Evolutionary conservation across 2,888 invertebrate genomes (phyloP).

Genomic region (Nasonia oneida): DNA sequence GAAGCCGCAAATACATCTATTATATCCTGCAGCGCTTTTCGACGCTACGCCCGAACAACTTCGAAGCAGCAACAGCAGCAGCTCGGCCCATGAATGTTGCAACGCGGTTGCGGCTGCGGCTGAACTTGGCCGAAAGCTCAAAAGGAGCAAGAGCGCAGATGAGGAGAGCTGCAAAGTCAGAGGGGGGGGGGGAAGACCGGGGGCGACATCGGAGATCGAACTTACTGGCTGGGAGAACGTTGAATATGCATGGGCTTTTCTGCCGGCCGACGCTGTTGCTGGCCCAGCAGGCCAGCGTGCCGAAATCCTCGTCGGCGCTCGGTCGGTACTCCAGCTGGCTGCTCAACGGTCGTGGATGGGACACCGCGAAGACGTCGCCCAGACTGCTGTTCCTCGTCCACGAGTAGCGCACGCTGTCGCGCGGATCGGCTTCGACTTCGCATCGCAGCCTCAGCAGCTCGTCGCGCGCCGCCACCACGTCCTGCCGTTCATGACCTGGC

Average conservation of each 20-base stretch:
- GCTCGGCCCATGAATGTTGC: background rate
- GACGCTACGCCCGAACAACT: background rate
- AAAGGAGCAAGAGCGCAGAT: background rate
- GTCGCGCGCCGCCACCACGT: constrained; percentile 87
- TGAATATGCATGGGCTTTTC: constrained; percentile 89
- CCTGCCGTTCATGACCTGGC: constrained; percentile 85
- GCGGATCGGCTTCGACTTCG: constrained; percentile 90
- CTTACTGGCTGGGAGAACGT: constrained; percentile 90
- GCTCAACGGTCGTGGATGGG: constrained; percentile 82
- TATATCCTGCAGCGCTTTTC: background rate
- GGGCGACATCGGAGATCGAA: constrained; percentile 64
- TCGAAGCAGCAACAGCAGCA: background rate
- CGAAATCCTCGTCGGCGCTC: constrained; percentile 84
- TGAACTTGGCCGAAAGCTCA: background rate
- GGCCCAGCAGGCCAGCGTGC: constrained; percentile 93
- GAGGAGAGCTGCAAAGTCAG: background rate
- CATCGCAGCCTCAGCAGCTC: constrained; percentile 88
- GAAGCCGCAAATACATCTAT: too few relatives aligned
- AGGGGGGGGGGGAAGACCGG: constrained; percentile 19
- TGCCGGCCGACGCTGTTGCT: constrained; percentile 91
- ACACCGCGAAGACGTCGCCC: constrained; percentile 86
- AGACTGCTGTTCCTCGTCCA: constrained; percentile 92
- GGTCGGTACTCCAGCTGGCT: constrained; percentile 82
- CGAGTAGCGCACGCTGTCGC: constrained; percentile 86
- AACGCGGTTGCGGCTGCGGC: background rate